phyloP scores from a whole-genome alignment of 2,888 invertebrate species.

The Dryadula phaetusa region DNA sequence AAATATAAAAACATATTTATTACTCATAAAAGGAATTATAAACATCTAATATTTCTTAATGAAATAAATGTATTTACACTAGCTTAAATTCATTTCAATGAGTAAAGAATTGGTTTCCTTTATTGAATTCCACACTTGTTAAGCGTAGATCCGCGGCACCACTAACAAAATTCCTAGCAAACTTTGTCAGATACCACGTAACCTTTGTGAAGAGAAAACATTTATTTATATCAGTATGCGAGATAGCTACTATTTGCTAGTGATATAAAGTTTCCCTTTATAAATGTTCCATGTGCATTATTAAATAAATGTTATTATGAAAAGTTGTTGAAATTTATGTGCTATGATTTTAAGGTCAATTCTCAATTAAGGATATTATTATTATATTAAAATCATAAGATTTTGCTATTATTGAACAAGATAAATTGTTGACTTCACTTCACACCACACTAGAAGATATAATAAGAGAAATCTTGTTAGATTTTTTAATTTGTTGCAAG shows the following conservation, averaged over 20 bases:
- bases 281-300: background rate
- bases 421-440: too few species aligned
- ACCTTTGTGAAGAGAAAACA: slow-evolving; percentile 51
- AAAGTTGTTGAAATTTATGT: background rate
- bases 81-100: slow-evolving; percentile 74
- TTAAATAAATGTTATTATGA: background rate
- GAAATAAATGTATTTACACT: slow-evolving; percentile 13
- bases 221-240: slow-evolving; percentile 54
- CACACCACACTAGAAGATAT: too few species aligned
- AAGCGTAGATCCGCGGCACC: slow-evolving; percentile 43
- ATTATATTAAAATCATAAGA: background rate
- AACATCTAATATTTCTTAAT: background rate
- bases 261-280: slow-evolving; percentile 8
- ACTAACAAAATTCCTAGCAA: slow-evolving; percentile 44
- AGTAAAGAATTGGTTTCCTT: slow-evolving; percentile 67
- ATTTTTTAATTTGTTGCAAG: too few species aligned
- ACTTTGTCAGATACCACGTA: slow-evolving; percentile 36
- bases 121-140: slow-evolving; percentile 78
- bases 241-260: slow-evolving; percentile 12
- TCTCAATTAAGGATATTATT: background rate
- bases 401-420: too few species aligned
- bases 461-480: too few species aligned
- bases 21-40: background rate
- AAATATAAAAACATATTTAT: background rate
- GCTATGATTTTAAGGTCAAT: background rate